Base-by-base conservation (phyloP, 2,113 vertebrate genomes). In the Lophochroa leadbeateri region DNA sequence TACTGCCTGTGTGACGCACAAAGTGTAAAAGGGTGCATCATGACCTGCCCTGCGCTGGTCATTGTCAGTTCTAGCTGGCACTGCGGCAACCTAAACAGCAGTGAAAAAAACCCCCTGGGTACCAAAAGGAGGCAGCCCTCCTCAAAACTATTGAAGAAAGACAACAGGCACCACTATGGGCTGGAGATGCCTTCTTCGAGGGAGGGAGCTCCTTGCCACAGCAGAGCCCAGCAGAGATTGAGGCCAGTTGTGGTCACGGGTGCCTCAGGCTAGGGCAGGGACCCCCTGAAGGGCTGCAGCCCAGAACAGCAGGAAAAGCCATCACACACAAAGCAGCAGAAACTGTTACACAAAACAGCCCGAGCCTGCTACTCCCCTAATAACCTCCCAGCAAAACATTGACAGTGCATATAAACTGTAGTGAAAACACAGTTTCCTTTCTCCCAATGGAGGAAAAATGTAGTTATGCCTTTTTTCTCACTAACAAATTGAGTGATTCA, bases 191-290 rank as follows among this genome's bases (percentile, higher is more conserved):
- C 19, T 17, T 49, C 35, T 37, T 28, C 0, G 1, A 43, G 19
- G 16, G 15, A 33, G 7, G 21, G 14, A 64, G 19, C 2, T 37
- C 37, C 16, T 15, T 23, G 17, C 11, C 55, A 8, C 25, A 33
- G 15, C 24, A 8, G 8, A 58, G 10, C 16, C n/a, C 3, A 0
- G 8, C 4, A 11, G n/a, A 58, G 9, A 4, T 4, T 15, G 1
- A 17, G 18, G 21, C 6, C 11, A 44, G 23, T 28, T 11, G 28
- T 0, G 0, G 35, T 17, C 6, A 0, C 6, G 12, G 27, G 12
- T 2, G 2, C 16, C 13, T 33, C 23, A 27, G 1, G 0, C 10
- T 1, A 3, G 21, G 28, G 12, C 16, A 17, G 20, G 41, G 37
- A 47, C 24, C 9, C 8, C 8, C 28, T 7, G 11, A 35, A 15